A percentile compares a stretch with the other conserved stretches of the same genome.
phyloP scores from a whole-genome alignment of 2,797 vertebrate species.

The Cygnus olor region DNA sequence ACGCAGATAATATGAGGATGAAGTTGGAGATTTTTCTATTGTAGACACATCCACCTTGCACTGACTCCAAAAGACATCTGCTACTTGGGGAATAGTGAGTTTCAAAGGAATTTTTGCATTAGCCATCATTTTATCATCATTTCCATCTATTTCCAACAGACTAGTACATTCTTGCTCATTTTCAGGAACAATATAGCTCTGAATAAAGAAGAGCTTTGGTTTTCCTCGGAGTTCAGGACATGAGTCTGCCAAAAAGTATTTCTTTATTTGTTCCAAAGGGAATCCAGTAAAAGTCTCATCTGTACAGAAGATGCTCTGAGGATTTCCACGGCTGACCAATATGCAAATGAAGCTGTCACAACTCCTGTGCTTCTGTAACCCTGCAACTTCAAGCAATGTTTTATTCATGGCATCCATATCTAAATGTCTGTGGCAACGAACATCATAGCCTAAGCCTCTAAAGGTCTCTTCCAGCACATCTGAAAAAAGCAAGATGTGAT shows the following conservation, averaged over 20 bases:
- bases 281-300: conserved; percentile 72
- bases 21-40: conserved; percentile 65
- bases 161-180: neutral
- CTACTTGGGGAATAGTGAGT: conserved; percentile 80
- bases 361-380: conserved; percentile 60
- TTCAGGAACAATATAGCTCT: conserved; percentile 81
- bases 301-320: conserved; percentile 80
- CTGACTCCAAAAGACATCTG: conserved; percentile 93
- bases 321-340: conserved; percentile 85
- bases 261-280: conserved; percentile 77
- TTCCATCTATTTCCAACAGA: conserved; percentile 82
- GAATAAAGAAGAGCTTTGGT: conserved; percentile 95
- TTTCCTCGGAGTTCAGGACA: conserved; percentile 88
- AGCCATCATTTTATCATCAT: neutral
- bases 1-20: conserved; percentile 82
- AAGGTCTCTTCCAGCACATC: conserved; percentile 83
- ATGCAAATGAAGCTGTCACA: conserved; percentile 86
- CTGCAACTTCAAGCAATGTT: conserved; percentile 63
- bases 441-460: conserved; percentile 79
- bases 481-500: conserved; percentile 59
- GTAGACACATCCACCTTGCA: conserved; percentile 80
- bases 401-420: neutral
- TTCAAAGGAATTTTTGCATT: neutral
- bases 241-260: conserved; percentile 79
- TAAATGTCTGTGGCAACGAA: conserved; percentile 74